These are phyloP conservation scores for Yponomeuta cagnagella DNA, from an alignment of 2,888 invertebrate species.

Conservation along the genomic window DNA sequence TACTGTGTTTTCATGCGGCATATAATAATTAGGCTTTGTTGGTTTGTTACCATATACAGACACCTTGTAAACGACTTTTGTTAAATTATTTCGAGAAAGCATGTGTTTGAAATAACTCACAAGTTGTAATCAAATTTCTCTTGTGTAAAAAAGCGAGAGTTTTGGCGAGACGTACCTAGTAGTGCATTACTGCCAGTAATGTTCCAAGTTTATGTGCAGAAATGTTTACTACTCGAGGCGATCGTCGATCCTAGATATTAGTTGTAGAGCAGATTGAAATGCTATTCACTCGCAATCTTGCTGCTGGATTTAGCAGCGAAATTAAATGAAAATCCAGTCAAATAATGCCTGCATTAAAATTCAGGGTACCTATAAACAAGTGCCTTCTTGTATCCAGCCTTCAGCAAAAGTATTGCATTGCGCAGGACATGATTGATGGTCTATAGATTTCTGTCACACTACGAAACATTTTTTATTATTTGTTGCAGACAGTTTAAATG, in stretches of 20 bases:
- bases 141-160: not conserved
- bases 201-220: no score
- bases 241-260: not conserved
- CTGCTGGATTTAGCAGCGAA: not conserved
- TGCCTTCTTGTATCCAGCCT: constrained; percentile 74
- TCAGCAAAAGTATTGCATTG: constrained; percentile 41
- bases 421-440: constrained; percentile 22
- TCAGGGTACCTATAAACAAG: constrained; percentile 63
- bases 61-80: not conserved
- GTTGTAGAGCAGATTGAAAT: not conserved
- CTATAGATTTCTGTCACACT: not conserved
- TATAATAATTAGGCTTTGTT: constrained; percentile 6
- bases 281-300: not conserved
- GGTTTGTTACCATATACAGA: not conserved
- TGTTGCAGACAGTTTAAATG: not conserved
- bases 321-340: not conserved
- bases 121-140: constrained; percentile 21
- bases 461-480: not conserved
- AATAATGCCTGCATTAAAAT: constrained; percentile 12
- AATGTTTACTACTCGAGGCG: not conserved
- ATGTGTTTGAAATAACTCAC: not conserved
- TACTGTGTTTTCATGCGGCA: constrained; percentile 15
- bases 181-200: not conserved
- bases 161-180: not conserved
- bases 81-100: not conserved